Evolutionary conservation across 2,888 invertebrate species (phyloP).

Genomic region (Drosophila cracens): DNA sequence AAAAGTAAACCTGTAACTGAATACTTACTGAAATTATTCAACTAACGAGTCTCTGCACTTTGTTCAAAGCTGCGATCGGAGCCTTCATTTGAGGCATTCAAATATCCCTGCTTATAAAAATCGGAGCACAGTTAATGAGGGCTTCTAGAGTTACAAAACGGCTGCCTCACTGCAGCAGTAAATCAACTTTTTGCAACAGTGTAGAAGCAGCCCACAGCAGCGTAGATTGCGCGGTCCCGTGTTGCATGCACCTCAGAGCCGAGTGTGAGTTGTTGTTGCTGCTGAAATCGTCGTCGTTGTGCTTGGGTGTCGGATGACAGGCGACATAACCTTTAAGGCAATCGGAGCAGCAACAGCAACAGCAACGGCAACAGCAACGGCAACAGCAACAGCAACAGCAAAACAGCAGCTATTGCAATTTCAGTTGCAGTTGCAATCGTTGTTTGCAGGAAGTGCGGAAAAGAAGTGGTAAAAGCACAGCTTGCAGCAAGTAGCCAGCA

Average conservation of each 20-base stretch:
- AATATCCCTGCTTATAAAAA: neutral
- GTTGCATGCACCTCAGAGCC: constrained; percentile 45
- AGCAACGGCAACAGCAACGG: constrained; percentile 11
- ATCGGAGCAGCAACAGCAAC: constrained; percentile 37
- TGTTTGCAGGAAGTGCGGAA: constrained; percentile 24
- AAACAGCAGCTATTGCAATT: neutral
- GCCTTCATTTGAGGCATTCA: neutral
- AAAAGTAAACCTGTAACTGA: constrained; percentile 8
- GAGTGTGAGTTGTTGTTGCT: constrained; percentile 20
- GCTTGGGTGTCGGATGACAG: constrained; percentile 71
- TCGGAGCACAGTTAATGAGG: neutral
- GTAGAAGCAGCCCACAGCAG: constrained; percentile 24
- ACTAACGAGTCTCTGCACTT: neutral
- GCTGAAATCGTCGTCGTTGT: constrained; percentile 32
- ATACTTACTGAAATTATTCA: neutral
- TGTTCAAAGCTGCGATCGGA: neutral
- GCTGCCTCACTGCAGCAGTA: neutral
- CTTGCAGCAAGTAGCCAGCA: constrained; percentile 34
- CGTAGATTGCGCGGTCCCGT: constrained; percentile 8
- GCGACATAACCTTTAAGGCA: constrained; percentile 77
- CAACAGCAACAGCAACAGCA: constrained; percentile 16
- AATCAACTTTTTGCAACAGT: constrained; percentile 19
- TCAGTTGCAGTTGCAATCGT: constrained; percentile 6
- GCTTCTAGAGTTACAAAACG: neutral
- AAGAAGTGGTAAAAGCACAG: constrained; percentile 41